Evolutionary conservation across 2,888 invertebrate species (phyloP), one percentile per base, ranked within the genome.

Genomic region (Tethea ocularis): DNA sequence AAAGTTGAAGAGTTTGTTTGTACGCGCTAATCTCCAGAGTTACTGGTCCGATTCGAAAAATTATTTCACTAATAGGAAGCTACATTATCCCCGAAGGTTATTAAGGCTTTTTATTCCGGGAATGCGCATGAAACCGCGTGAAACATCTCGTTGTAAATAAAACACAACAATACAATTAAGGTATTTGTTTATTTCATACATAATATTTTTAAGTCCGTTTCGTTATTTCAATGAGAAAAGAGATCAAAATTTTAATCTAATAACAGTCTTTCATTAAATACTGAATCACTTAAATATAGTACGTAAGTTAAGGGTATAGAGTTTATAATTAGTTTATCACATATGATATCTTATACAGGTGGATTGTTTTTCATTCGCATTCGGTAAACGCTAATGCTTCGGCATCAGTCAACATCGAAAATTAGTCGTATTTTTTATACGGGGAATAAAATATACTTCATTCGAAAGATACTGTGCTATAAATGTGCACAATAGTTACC

Each of bases 231-330:
- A 46, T 20, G 20, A 2, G 58, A 29, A 57, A 59, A 67, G 72
- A 72, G 72, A 72, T 72, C 72, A 72, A 64, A 64, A 60, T 11
- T 17, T 36, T 56, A 57, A 59, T 61, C 55, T 60, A 63, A 64
- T 62, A 63, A 41, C 57, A 59, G 75, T 73, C 75, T 73, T 72
- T 51, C 17, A 22, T 54, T 57, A 57, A 75, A 73, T 73, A 75
- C 75, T 73, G 68, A 55, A 57, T 29, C 22, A 55, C 23, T 65
- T 71, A 66, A 62, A 57, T 61, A 57, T 58, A 46, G 7, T 10
- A 15, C 4, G 10, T 20, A 46, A 20, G n/a, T 46, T 20, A n/a
- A 13, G 5, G 6, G 20, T 20, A 20, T 20, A 46, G 46, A 46
- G 15, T 15, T 20, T 0, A 46, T 46, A 20, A 10, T 46, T 46